A percentile compares a stretch with the other conserved stretches of the same genome.
Evolutionary conservation across 2,113 vertebrate species (phyloP).

Genomic region (Lepisosteus oculatus): DNA sequence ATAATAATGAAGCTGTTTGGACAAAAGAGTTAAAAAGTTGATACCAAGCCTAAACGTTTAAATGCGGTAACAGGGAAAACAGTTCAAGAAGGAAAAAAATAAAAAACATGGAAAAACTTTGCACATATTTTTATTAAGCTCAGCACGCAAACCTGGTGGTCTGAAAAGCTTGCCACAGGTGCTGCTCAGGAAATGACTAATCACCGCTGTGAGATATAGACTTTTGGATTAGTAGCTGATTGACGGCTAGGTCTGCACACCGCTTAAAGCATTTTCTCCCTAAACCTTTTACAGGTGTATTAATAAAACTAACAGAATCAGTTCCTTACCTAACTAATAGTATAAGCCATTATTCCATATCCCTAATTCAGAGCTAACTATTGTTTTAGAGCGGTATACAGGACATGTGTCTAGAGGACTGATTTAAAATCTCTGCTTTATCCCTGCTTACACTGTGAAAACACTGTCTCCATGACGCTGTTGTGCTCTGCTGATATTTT

Average conservation of each 20-base stretch:
- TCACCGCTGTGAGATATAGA: constrained; percentile 7
- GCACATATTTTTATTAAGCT: neutral
- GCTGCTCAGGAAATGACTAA: constrained; percentile 5
- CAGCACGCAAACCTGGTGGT: neutral
- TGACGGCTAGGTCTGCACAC: neutral
- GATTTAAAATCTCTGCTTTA: no score
- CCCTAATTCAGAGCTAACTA: neutral
- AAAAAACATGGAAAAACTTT: no score
- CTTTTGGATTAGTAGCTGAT: neutral
- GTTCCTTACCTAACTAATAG: neutral
- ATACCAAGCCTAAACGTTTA: neutral
- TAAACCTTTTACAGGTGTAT: constrained; percentile 8
- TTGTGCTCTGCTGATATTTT: no score
- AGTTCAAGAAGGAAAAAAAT: neutral
- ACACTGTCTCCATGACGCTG: no score
- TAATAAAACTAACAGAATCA: neutral
- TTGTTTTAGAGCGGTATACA: neutral
- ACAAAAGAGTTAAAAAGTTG: neutral
- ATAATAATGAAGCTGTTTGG: neutral
- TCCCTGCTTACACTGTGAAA: no score
- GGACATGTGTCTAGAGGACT: no score
- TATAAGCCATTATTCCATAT: neutral
- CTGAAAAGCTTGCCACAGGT: neutral
- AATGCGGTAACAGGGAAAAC: neutral
- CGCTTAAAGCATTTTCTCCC: constrained; percentile 4